phyloP scores from a whole-genome alignment of 2,888 invertebrate species.

The Taphrorychus bicolor region DNA sequence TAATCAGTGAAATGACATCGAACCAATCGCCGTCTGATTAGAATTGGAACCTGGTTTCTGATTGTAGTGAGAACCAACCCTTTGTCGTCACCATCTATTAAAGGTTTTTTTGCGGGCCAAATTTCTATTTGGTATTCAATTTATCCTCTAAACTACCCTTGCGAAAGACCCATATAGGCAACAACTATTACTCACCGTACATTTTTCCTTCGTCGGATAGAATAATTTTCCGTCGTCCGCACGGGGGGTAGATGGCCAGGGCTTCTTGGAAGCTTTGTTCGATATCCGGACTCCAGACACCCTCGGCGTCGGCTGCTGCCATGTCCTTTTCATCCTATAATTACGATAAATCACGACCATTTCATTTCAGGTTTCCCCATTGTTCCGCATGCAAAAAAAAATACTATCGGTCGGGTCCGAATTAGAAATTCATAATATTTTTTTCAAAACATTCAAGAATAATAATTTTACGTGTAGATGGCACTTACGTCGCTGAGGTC shows the following conservation, averaged over 20 bases:
- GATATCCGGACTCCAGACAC: conserved; percentile 99
- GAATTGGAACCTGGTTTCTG: too few relatives aligned
- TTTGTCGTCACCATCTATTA: too few relatives aligned
- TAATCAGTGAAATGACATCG: too few relatives aligned
- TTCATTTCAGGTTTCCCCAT: neutral
- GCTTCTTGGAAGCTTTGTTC: conserved; percentile 99
- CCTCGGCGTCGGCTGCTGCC: conserved; percentile 97
- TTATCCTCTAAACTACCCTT: too few relatives aligned
- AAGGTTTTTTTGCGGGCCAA: too few relatives aligned
- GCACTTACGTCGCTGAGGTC: conserved; percentile 85
- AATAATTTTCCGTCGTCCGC: conserved; percentile 99
- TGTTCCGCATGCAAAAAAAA: too few relatives aligned
- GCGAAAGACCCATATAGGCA: neutral
- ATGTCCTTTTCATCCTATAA: conserved; percentile 83
- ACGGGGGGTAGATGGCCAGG: conserved; percentile 98
- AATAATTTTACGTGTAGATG: neutral
- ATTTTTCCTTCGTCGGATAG: conserved; percentile 99
- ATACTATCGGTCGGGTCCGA: too few relatives aligned
- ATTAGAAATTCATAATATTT: too few relatives aligned
- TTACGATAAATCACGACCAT: neutral
- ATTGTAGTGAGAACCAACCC: too few relatives aligned
- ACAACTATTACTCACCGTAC: conserved; percentile 87
- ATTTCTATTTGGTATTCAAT: too few relatives aligned
- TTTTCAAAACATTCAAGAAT: too few relatives aligned
- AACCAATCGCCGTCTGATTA: too few relatives aligned